Base-by-base conservation (phyloP, 2,113 vertebrate genomes). In the Pedionomus torquatus region DNA sequence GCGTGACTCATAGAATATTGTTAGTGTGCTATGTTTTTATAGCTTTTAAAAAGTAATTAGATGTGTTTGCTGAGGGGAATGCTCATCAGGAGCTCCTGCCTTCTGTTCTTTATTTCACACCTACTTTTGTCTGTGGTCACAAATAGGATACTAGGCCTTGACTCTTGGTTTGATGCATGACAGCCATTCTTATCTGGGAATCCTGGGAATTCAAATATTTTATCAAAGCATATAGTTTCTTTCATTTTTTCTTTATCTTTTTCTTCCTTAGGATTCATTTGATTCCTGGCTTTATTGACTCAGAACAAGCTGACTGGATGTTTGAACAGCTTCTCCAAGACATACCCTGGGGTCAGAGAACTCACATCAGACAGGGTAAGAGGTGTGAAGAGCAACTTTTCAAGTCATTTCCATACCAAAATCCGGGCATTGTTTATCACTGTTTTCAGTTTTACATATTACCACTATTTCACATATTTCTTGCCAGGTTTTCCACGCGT, bases 331-430 rank as follows among this genome's bases (percentile, higher is more conserved):
- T 99, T 52, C 95, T 98, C 9, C 98, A 94, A 43, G 99, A 99
- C 81, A 91, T 99, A 61, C 99, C 99, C 25, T 99, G 99, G 99
- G 98, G 98, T 46, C 99, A 99, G 97, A 98, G 99, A 96, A 99
- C 98, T 30, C 99, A 99, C 94, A 33, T 98, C 97, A 98, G 98
- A 79, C 98, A 98, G 20, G 98, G 99, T 99, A 70, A 95, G 87
- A 66, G 8, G 11, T 60, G n/a, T 33, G 17, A 18, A 28, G 35
- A 30, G 8, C 65, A 35, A 5, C 24, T 74, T 70, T 79, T 33
- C 33, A 25, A 46, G 48, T 68, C 14, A 5, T 1, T 72, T 49
- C 87, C 33, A 1, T 84, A 37, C 6, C 60, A 58, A 64, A 61
- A 76, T 49, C 60, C 39, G 2, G 49, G 9, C 0, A 0, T 13